phyloP scores from a whole-genome alignment of 2,113 vertebrate species.

The Mormyrus iriodes region DNA sequence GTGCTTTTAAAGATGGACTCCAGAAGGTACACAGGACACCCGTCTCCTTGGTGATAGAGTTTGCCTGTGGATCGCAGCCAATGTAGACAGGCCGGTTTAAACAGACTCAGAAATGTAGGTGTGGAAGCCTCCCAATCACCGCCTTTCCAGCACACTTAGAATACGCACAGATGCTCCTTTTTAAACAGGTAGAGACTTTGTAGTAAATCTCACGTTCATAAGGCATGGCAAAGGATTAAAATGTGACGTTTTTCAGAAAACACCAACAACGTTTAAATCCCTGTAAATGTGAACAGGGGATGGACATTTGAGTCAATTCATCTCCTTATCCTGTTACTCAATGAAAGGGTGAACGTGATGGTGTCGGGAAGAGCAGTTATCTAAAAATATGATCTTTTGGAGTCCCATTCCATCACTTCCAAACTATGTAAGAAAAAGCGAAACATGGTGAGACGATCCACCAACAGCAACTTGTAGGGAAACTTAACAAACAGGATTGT shows the following conservation, averaged over 20 bases:
- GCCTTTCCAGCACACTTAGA: neutral
- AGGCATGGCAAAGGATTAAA: neutral
- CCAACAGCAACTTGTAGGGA: neutral
- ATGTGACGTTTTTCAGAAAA: neutral
- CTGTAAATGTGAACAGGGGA: neutral
- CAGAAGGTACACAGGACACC: conserved; percentile 8
- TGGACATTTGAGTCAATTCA: neutral
- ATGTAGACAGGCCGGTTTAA: conserved; percentile 17
- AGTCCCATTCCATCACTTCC: neutral
- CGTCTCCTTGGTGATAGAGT: conserved; percentile 17
- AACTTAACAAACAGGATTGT: conserved; percentile 41
- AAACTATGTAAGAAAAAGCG: neutral
- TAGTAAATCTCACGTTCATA: neutral
- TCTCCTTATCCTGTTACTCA: neutral
- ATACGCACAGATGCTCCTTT: neutral
- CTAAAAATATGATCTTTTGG: neutral
- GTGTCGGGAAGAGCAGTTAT: neutral
- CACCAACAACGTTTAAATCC: neutral
- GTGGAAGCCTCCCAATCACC: neutral
- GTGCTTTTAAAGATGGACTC: conserved; percentile 19
- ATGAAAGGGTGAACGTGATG: neutral
- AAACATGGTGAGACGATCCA: neutral
- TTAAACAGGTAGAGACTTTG: neutral
- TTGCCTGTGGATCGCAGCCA: conserved; percentile 22
- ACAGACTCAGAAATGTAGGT: conserved; percentile 3